Evolutionary conservation across 2,888 invertebrate genomes (phyloP), one percentile per base, ranked within the genome.

Genomic region (Leptarthrus brevirostris): DNA sequence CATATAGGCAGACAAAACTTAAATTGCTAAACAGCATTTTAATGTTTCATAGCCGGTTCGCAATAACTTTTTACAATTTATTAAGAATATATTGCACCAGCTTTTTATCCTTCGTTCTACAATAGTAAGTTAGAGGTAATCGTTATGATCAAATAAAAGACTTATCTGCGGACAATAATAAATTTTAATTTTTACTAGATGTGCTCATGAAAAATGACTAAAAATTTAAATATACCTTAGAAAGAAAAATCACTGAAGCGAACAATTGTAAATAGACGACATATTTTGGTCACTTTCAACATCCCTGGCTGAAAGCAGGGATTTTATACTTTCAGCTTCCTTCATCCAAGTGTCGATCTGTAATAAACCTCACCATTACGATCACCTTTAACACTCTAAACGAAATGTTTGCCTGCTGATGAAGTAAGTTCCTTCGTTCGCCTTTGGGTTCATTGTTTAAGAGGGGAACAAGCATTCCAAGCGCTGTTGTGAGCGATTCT

Each of bases 401-500:
- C 20, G 30, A 61, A 53, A 5, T 34, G 10, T 4, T 24, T 79
- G 88, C 90, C 87, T 89, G 89, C 79, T 86, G 86, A 75, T 87
- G 82, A 18, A 91, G 84, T 70, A 90, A 82, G 58, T 87, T 87
- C 78, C 87, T 86, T 74, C 90, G 84, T n/a, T 85, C 83, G 3
- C 90, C 88, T 20, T 85, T 83, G 1, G 90, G 90, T 80, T 91
- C 90, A 54, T 85, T 87, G 40, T 86, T 84, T 12, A 89, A 80
- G 53, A 89, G 82, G 0, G 88, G 88, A 52, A 90, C 86, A 40
- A 91, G 81, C 26, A 88, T 82, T 26, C 87, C 86, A 56, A 91
- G 80, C 49, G 88, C 87, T 3, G 87, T 85, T 76, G 88, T 87
- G 79, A 88, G 89, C 58, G 88, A 87, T 69, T 89, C 88, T 44